These are phyloP conservation scores for Leucophenga varia DNA, from an alignment of 1,140 invertebrate genomes.

Conservation along the genomic window DNA sequence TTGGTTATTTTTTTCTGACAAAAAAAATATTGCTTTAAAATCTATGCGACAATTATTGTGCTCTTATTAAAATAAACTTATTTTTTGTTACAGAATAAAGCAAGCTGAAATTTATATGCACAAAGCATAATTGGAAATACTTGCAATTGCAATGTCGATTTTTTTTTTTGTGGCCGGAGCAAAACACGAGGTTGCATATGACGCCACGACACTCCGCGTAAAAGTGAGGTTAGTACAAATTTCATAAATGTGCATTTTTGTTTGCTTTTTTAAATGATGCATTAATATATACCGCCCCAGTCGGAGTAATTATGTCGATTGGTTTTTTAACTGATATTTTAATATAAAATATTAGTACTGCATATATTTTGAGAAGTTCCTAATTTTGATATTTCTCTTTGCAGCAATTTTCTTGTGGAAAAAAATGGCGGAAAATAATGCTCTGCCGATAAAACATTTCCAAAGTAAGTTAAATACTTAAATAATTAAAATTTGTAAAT, in stretches of 20 bases:
- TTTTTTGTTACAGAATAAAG: slow-evolving; percentile 5
- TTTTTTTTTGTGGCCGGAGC: background rate
- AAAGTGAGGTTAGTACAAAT: slow-evolving; percentile 16
- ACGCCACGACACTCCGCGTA: background rate
- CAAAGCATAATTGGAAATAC: background rate
- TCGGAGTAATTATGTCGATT: slow-evolving; percentile 33
- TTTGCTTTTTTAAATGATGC: slow-evolving; percentile 18
- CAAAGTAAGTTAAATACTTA: background rate
- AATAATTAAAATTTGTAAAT: background rate
- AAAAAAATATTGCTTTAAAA: slow-evolving; percentile 1
- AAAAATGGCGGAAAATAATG: slow-evolving; percentile 3
- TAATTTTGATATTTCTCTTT: slow-evolving; percentile 1
- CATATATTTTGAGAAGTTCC: background rate
- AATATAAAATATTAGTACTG: background rate
- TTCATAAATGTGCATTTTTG: background rate
- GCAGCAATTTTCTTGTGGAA: no score
- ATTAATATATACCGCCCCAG: slow-evolving; percentile 29
- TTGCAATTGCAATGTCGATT: background rate
- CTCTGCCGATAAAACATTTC: background rate
- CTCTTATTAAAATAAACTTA: background rate
- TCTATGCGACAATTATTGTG: background rate
- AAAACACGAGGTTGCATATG: background rate
- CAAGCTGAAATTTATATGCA: background rate
- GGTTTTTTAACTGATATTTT: slow-evolving; percentile 22
- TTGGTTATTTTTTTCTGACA: slow-evolving; percentile 26